These are phyloP conservation scores for Cephus spinipes DNA, from an alignment of 2,888 invertebrate genomes.

Conservation along the genomic window DNA sequence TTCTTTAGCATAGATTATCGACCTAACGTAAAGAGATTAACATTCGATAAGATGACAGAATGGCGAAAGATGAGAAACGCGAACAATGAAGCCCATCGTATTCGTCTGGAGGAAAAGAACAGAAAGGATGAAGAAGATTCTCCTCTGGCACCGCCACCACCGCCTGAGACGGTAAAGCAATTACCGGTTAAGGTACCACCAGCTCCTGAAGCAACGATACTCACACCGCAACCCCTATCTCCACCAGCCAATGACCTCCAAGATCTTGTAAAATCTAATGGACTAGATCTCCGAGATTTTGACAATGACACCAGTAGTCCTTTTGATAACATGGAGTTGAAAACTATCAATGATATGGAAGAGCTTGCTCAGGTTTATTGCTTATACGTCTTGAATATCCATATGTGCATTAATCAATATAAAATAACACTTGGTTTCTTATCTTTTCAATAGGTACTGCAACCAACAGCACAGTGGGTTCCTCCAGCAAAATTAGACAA, in stretches of 20 bases:
- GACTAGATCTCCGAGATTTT: conserved; percentile 78
- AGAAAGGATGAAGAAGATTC: conserved; percentile 71
- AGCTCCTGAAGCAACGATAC: conserved; percentile 66
- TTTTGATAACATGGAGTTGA: conserved; percentile 92
- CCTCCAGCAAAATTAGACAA: conserved; percentile 50
- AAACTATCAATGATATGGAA: conserved; percentile 93
- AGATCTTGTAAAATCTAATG: conserved; percentile 53
- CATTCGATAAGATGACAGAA: conserved; percentile 70
- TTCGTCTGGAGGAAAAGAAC: conserved; percentile 72
- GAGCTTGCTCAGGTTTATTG: conserved; percentile 81
- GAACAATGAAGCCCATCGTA: conserved; percentile 73
- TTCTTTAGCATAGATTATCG: neutral
- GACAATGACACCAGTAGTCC: conserved; percentile 93
- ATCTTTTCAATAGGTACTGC: conserved; percentile 48
- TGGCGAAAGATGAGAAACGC: conserved; percentile 76
- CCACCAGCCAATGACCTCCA: conserved; percentile 52
- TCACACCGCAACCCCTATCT: conserved; percentile 60
- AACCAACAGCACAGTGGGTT: conserved; percentile 57
- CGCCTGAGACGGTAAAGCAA: conserved; percentile 65
- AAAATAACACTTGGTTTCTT: neutral
- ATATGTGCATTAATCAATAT: conserved; percentile 22
- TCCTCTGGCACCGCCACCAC: conserved; percentile 68
- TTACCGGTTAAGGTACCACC: conserved; percentile 58
- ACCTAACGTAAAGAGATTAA: conserved; percentile 5
- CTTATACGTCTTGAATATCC: conserved; percentile 8